Conservation (phyloP, 2,797 vertebrate genomes). For the Kryptopterus vitreolus region DNA sequence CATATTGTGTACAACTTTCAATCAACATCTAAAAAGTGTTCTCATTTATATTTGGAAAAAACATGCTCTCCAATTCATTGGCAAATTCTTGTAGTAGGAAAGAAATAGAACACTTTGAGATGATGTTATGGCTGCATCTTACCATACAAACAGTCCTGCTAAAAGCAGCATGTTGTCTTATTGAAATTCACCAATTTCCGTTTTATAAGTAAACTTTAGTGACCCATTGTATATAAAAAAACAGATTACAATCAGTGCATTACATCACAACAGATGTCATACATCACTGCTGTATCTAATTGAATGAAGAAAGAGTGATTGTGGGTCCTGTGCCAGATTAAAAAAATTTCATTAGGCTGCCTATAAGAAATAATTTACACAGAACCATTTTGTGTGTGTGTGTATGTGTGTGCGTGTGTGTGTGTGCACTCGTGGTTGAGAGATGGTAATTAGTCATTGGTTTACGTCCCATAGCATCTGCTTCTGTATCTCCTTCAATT, state of each 20-base stretch:
- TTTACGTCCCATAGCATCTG: conserved; percentile 62
- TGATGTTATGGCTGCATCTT: neutral
- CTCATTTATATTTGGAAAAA: neutral
- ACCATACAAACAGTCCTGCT: neutral
- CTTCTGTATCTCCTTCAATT: conserved; percentile 52
- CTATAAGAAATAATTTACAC: conserved; percentile 66
- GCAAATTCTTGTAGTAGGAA: neutral
- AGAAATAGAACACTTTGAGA: neutral
- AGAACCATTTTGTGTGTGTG: conserved; percentile 48
- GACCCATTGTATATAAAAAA: neutral
- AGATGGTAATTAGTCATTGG: conserved; percentile 60
- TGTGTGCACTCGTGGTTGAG: conserved; percentile 10
- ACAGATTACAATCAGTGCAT: too few relatives aligned
- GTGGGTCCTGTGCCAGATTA: conserved; percentile 25
- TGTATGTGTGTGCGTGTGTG: conserved; percentile 47
- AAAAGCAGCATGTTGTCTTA: neutral
- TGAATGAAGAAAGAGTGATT: neutral
- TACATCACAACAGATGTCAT: neutral
- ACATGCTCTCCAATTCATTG: neutral
- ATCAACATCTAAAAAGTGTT: neutral
- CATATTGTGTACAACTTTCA: neutral
- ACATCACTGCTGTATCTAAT: neutral
- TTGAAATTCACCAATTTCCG: neutral
- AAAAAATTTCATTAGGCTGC: conserved; percentile 44
- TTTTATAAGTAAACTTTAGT: neutral